These are phyloP conservation scores for Lasioglossum zephyrum DNA, from an alignment of 2,888 invertebrate genomes.

Conservation along the genomic window DNA sequence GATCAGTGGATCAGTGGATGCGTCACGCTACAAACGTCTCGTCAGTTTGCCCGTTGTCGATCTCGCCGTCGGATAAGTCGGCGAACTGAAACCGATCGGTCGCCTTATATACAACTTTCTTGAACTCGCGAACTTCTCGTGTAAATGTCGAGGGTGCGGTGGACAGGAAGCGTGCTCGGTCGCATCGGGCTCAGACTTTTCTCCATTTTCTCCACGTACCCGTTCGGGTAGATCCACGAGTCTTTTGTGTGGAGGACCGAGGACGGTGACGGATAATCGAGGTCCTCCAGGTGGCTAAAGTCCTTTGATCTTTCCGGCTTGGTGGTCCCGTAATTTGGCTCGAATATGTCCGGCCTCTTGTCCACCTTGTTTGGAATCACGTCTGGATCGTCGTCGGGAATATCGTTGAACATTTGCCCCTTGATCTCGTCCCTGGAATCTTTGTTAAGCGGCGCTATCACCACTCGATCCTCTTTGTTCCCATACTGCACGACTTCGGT, in stretches of 20 bases:
- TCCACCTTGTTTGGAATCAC: conserved; percentile 79
- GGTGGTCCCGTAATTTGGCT: conserved; percentile 72
- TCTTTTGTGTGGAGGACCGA: conserved; percentile 75
- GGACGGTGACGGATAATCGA: conserved; percentile 75
- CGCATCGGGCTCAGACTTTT: conserved; percentile 74
- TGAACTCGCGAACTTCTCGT: conserved; percentile 81
- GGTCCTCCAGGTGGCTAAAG: conserved; percentile 67
- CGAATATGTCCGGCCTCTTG: conserved; percentile 76
- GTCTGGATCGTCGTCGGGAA: conserved; percentile 78
- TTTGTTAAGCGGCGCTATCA: conserved; percentile 38
- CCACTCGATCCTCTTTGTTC: conserved; percentile 55
- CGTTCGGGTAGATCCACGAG: conserved; percentile 78
- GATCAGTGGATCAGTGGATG: not conserved
- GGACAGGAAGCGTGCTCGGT: conserved; percentile 80
- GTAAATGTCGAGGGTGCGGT: conserved; percentile 80
- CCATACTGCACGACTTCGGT: conserved; percentile 57
- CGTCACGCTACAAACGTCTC: not conserved
- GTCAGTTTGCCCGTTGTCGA: conserved; percentile 18
- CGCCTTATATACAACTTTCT: conserved; percentile 81
- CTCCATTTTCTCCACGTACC: conserved; percentile 74
- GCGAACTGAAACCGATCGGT: conserved; percentile 1
- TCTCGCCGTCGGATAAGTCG: conserved; percentile 9
- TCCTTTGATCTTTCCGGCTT: conserved; percentile 73
- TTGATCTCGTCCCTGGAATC: conserved; percentile 48
- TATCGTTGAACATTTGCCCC: conserved; percentile 43